These are phyloP conservation scores for Platalea minor DNA, from an alignment of 2,797 vertebrate species.

Conservation along the genomic window DNA sequence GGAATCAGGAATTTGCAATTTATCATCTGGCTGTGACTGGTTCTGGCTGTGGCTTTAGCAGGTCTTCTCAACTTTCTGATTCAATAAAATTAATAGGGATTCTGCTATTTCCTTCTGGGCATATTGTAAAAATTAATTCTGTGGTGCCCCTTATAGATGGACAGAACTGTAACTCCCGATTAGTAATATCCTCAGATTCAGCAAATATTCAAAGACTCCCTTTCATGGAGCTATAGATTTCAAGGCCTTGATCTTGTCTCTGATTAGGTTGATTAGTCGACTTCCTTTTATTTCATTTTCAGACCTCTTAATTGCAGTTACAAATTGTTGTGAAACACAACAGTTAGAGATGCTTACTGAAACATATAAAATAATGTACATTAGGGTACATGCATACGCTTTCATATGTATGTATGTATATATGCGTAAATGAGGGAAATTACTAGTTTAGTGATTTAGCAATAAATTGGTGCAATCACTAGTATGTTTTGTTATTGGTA, in stretches of 20 bases:
- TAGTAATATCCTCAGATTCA: neutral
- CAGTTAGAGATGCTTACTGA: neutral
- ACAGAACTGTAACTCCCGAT: neutral
- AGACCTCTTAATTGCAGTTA: constrained; percentile 63
- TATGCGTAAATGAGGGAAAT: neutral
- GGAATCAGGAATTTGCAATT: neutral
- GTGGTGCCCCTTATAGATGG: neutral
- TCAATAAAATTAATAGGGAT: neutral
- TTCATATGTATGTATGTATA: neutral
- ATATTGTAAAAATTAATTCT: neutral
- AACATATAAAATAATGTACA: neutral
- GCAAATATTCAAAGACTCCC: neutral
- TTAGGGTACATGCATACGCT: neutral
- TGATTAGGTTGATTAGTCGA: constrained; percentile 63
- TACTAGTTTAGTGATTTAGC: neutral
- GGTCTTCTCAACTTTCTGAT: neutral
- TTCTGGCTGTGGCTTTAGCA: neutral
- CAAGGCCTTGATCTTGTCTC: constrained; percentile 26
- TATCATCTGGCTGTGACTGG: neutral
- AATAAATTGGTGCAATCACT: neutral
- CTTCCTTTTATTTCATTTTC: constrained; percentile 57
- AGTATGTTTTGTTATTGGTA: neutral
- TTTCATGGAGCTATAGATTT: neutral
- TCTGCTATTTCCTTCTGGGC: neutral
- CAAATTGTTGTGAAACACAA: constrained; percentile 41